phyloP scores from a whole-genome alignment of 1,140 invertebrate species.

The Drosophila subobscura region DNA sequence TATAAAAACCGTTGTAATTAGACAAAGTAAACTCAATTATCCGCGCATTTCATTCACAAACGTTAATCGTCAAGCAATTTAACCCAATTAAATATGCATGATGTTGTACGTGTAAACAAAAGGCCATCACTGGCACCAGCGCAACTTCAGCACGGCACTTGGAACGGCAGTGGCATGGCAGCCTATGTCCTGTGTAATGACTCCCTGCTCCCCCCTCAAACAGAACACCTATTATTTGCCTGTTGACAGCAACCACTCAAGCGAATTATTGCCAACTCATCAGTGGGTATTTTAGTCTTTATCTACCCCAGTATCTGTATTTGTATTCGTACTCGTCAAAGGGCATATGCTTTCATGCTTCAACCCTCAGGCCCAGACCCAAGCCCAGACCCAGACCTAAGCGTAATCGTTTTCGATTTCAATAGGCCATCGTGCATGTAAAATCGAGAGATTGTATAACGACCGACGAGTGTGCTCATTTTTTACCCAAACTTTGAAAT shows the following conservation, averaged over 20 bases:
- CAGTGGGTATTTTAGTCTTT: constrained; percentile 77
- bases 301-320: constrained; percentile 50
- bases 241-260: constrained; percentile 79
- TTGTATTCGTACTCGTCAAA: constrained; percentile 49
- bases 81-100: constrained; percentile 80
- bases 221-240: constrained; percentile 77
- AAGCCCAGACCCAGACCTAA: constrained; percentile 1
- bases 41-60: constrained; percentile 73
- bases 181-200: constrained; percentile 38
- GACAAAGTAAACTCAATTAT: constrained; percentile 80
- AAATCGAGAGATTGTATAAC: constrained; percentile 32
- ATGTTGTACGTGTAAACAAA: constrained; percentile 76
- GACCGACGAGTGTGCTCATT: constrained; percentile 4
- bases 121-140: constrained; percentile 52
- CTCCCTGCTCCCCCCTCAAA: constrained; percentile 60
- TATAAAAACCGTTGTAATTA: constrained; percentile 58
- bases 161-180: constrained; percentile 18
- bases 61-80: constrained; percentile 78
- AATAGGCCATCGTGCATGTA: constrained; percentile 35
- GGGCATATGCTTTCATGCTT: constrained; percentile 66
- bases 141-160: not conserved
- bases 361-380: constrained; percentile 31
- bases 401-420: constrained; percentile 59
- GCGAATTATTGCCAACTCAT: constrained; percentile 81
- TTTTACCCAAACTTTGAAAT: constrained; percentile 45